phyloP scores from a whole-genome alignment of 2,888 invertebrate species.

The Pyrochroa serraticornis region DNA sequence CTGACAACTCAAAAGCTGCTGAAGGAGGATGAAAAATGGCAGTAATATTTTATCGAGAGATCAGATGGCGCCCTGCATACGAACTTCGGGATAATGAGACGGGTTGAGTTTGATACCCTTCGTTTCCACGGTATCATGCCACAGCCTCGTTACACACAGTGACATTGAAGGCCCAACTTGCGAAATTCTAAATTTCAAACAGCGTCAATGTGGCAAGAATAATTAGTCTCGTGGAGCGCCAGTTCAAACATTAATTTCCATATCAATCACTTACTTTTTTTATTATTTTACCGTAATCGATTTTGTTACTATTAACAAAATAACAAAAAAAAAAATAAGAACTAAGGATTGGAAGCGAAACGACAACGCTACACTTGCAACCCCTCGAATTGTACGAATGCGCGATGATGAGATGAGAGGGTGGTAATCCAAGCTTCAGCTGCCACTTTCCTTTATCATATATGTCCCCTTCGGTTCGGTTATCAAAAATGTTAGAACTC shows the following conservation, averaged over 20 bases:
- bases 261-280: too few relatives aligned
- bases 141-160: conserved; percentile 46
- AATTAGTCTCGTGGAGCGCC: not conserved
- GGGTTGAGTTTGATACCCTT: conserved; percentile 55
- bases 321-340: too few relatives aligned
- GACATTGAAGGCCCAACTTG: conserved; percentile 36
- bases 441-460: conserved; percentile 42
- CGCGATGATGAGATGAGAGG: conserved; percentile 49
- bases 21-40: conserved; percentile 59
- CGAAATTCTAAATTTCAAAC: conserved; percentile 8
- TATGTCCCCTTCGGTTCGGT: conserved; percentile 22
- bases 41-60: conserved; percentile 61
- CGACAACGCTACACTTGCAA: too few relatives aligned
- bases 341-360: too few relatives aligned
- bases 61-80: conserved; percentile 61
- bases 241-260: too few relatives aligned
- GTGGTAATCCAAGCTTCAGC: conserved; percentile 50
- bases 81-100: conserved; percentile 59
- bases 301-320: too few relatives aligned
- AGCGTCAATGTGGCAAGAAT: conserved; percentile 8
- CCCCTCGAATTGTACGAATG: conserved; percentile 2
- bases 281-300: too few relatives aligned
- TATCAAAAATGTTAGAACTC: conserved; percentile 18
- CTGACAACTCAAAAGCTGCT: conserved; percentile 58
- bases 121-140: conserved; percentile 45